A percentile compares a stretch with the other conserved stretches of the same genome.
phyloP scores from a whole-genome alignment of 1,140 invertebrate genomes.

The Lordiphosa clarofinis region DNA sequence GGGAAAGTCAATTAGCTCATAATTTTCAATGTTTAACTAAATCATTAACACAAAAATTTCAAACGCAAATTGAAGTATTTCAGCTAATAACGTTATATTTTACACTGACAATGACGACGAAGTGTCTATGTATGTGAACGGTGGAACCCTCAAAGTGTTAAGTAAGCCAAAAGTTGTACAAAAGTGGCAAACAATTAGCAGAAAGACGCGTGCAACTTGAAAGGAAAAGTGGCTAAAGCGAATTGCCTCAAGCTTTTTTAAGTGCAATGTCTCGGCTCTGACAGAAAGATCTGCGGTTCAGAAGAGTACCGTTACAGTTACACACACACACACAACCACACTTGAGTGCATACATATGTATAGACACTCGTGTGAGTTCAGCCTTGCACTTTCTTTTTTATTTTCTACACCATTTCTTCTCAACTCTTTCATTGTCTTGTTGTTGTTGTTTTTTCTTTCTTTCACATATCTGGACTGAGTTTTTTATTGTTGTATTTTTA shows the following conservation, averaged over 20 bases:
- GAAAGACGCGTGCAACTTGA: slow-evolving; percentile 14
- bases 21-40: slow-evolving; percentile 36
- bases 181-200: slow-evolving; percentile 6
- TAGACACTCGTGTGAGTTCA: slow-evolving; percentile 14
- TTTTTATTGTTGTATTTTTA: slow-evolving; percentile 26
- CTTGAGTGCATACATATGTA: background rate
- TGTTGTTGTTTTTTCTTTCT: slow-evolving; percentile 8
- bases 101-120: background rate
- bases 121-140: no score
- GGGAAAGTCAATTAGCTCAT: slow-evolving; percentile 11
- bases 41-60: slow-evolving; percentile 22
- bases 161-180: slow-evolving; percentile 12
- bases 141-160: slow-evolving; percentile 14
- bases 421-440: slow-evolving; percentile 8
- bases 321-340: slow-evolving; percentile 9
- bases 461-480: slow-evolving; percentile 13
- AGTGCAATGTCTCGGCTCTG: slow-evolving; percentile 12
- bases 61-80: slow-evolving; percentile 2
- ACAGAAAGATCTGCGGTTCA: slow-evolving; percentile 5
- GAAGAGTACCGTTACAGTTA: slow-evolving; percentile 24
- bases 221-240: slow-evolving; percentile 30
- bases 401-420: slow-evolving; percentile 35
- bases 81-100: slow-evolving; percentile 1
- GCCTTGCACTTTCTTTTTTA: slow-evolving; percentile 50
- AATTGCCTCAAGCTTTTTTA: slow-evolving; percentile 2